Evolutionary conservation across 2,888 invertebrate species (phyloP).

Genomic region (Theretra japonica): DNA sequence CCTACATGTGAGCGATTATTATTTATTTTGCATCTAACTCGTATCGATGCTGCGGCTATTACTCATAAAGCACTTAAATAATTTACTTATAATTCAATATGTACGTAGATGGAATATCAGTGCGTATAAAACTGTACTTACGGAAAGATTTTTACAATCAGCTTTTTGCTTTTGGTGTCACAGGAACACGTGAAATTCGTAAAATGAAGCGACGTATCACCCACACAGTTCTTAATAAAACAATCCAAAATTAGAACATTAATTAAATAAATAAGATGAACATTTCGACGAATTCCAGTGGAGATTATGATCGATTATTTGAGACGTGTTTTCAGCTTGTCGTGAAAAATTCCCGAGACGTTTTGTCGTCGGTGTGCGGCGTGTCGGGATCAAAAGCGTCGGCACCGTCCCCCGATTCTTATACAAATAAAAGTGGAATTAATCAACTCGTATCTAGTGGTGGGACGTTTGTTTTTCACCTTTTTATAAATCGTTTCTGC

Average conservation of each 20-base stretch:
- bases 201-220: conserved; percentile 36
- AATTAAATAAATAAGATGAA: conserved; percentile 61
- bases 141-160: neutral
- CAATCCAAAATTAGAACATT: conserved; percentile 44
- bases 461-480: conserved; percentile 46
- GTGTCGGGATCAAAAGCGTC: conserved; percentile 80
- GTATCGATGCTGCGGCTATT: conserved; percentile 29
- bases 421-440: conserved; percentile 82
- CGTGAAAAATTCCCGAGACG: conserved; percentile 73
- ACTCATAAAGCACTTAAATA: conserved; percentile 21
- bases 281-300: conserved; percentile 65
- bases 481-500: conserved; percentile 24
- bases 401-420: conserved; percentile 74
- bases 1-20: conserved; percentile 53
- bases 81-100: conserved; percentile 12
- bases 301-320: conserved; percentile 82
- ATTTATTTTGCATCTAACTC: conserved; percentile 62
- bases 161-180: too few species aligned
- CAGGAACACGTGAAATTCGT: neutral
- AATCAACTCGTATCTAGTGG: conserved; percentile 75
- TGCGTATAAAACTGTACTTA: too few species aligned
- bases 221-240: conserved; percentile 39
- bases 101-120: too few species aligned
- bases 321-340: conserved; percentile 72
- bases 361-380: conserved; percentile 73